Conservation (phyloP, 1,140 invertebrate species). For the Parapsyche elsis region DNA sequence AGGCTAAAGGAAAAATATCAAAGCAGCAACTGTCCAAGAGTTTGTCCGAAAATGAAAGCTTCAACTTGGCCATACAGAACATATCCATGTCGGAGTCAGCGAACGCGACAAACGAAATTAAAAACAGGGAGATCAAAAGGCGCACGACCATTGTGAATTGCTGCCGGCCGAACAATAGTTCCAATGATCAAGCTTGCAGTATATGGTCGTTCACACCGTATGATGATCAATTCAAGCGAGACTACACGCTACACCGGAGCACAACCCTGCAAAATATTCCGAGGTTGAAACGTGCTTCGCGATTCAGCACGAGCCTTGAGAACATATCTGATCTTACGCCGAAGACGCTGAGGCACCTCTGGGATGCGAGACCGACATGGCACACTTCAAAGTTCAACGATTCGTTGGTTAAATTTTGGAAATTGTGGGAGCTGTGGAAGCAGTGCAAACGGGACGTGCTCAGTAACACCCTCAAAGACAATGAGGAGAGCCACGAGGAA, state of each 20-base stretch:
- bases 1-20: constrained; percentile 5
- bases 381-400: constrained; percentile 14
- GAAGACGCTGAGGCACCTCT: background rate
- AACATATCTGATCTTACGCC: background rate
- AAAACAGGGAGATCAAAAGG: constrained; percentile 52
- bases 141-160: constrained; percentile 31
- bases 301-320: background rate
- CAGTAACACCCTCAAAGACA: background rate
- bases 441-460: background rate
- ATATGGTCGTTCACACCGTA: constrained; percentile 17
- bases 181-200: constrained; percentile 6
- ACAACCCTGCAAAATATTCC: constrained; percentile 21
- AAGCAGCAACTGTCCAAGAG: constrained; percentile 42
- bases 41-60: constrained; percentile 49
- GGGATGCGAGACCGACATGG: background rate
- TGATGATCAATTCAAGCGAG: constrained; percentile 11
- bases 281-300: too few relatives aligned
- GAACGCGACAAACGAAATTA: constrained; percentile 47
- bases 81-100: constrained; percentile 43
- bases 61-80: constrained; percentile 47
- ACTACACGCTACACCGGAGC: constrained; percentile 26
- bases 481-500: background rate
- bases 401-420: constrained; percentile 32
- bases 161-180: constrained; percentile 13
- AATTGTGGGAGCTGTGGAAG: constrained; percentile 31